Evolutionary conservation across 2,113 vertebrate species (phyloP).

Genomic region (Myiopsitta monachus): DNA sequence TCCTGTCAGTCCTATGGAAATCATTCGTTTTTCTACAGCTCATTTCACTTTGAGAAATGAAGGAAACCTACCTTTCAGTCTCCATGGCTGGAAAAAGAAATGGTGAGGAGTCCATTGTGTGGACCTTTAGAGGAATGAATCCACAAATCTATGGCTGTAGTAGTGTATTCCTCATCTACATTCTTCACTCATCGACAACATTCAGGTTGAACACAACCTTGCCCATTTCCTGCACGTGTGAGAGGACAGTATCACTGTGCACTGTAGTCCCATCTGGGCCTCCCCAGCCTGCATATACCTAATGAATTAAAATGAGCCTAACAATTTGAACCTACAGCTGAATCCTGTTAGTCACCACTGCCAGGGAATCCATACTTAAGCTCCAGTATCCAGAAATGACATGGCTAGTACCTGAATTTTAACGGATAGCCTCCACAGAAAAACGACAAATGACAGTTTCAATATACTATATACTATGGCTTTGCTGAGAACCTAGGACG

Average conservation of each 20-base stretch:
- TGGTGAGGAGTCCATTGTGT: neutral
- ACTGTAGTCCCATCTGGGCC: neutral
- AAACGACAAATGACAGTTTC: neutral
- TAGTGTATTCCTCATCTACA: neutral
- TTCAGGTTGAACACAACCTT: neutral
- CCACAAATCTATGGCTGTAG: neutral
- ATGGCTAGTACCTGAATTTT: neutral
- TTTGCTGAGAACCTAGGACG: neutral
- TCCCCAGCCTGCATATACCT: neutral
- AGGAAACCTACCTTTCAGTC: neutral
- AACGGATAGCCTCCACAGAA: neutral
- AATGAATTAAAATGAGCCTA: neutral
- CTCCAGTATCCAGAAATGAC: neutral
- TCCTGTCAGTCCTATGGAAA: neutral
- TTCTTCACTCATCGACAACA: neutral
- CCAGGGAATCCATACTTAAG: neutral
- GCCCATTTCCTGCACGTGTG: neutral
- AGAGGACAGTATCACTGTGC: neutral
- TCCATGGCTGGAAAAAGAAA: neutral
- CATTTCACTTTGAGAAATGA: neutral
- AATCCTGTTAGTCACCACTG: neutral
- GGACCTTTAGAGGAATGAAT: neutral
- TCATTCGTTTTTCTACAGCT: neutral
- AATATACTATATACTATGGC: neutral
- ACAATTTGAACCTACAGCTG: neutral